Base-by-base conservation (phyloP, 2,113 vertebrate genomes). In the Psittacara wagleri region DNA sequence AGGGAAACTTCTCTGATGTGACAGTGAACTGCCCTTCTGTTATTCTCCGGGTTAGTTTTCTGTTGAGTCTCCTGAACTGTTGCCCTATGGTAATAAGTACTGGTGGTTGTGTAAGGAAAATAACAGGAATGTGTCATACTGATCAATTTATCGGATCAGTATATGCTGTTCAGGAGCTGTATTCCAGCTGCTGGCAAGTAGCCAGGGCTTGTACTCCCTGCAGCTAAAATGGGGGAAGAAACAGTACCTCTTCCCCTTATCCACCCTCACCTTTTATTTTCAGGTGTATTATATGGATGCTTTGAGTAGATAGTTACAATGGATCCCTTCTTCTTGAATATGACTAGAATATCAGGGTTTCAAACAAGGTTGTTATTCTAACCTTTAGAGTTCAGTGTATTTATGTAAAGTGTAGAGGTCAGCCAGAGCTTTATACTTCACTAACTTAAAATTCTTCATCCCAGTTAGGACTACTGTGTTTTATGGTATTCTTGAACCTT, bases 321-420 rank as follows among this genome's bases (percentile, higher is more conserved):
- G 55, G 35, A 52, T 90, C 35, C 49, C 61, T 94, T 95, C 52
- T 69, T 90, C 83, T 86, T 90, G 54, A 92, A 6, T 86, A 37
- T 86, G 83, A 66, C 66, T 93, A 28, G 55, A 80, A 39, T 80
- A 63, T 83, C 20, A 57, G 27, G 48, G 76, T 68, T 88, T 93
- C 43, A 57, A 46, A 76, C 31, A 67, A 90, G 73, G 18, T 74
- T 88, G 64, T 96, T 94, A 25, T 52, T 94, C 64, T 95, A 88
- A 90, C 83, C 80, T 90, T 96, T 88, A 72, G 64, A 93, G 52
- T 84, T 95, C 44, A 52, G 13, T 79, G 46, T 88, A 43, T 96
- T 94, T 86, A 51, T 78, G 61, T 92, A 44, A 84, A 96, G 46
- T 67, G 19, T 84, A 78, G 83, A 86, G 61, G 69, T 94, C 86